A percentile compares a stretch with the other conserved stretches of the same genome.
These are phyloP conservation scores for Cnemophilus loriae DNA, from an alignment of 2,113 vertebrate species.

Conservation along the genomic window DNA sequence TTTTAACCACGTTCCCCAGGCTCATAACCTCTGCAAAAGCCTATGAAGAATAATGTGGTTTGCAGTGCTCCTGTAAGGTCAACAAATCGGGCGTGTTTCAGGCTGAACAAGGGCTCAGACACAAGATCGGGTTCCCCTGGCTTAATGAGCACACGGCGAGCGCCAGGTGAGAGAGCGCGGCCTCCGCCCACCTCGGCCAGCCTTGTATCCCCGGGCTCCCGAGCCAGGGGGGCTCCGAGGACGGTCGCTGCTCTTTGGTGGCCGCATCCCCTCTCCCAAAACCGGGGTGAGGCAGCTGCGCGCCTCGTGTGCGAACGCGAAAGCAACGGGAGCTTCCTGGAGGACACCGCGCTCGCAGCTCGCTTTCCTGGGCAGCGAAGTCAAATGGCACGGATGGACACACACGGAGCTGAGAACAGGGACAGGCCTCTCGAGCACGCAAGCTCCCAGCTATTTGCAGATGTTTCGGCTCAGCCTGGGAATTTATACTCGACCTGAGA, in stretches of 20 bases:
- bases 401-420: background rate
- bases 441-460: background rate
- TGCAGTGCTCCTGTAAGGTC: background rate
- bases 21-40: background rate
- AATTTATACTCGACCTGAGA: background rate
- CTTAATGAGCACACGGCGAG: rapidly evolving
- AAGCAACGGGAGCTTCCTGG: background rate
- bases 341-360: background rate
- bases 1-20: constrained; percentile 15
- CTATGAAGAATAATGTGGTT: background rate
- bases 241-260: rapidly evolving
- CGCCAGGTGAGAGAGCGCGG: rapidly evolving
- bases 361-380: background rate
- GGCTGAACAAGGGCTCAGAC: background rate
- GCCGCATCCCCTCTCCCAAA: rapidly evolving
- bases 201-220: rapidly evolving
- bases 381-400: rapidly evolving
- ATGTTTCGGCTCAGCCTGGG: background rate
- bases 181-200: rapidly evolving
- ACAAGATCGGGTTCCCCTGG: background rate
- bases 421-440: rapidly evolving
- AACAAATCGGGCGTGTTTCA: background rate
- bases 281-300: rapidly evolving
- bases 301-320: rapidly evolving
- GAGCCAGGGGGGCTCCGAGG: rapidly evolving